These are phyloP conservation scores for Eurosta solidaginis DNA, from an alignment of 1,140 invertebrate genomes.

Conservation along the genomic window DNA sequence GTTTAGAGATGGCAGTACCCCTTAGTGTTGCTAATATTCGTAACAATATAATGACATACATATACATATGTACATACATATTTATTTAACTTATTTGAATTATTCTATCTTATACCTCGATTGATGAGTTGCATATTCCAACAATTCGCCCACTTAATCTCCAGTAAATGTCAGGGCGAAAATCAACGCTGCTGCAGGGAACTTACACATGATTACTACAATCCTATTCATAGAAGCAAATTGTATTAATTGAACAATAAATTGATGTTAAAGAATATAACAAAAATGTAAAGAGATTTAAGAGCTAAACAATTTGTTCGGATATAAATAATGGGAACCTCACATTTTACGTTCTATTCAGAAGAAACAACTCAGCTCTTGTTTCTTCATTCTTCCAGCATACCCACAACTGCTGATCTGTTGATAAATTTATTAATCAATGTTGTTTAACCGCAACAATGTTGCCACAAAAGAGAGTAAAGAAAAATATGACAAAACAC, in stretches of 20 bases:
- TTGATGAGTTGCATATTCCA: not conserved
- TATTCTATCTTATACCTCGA: not conserved
- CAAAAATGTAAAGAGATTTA: too few relatives aligned
- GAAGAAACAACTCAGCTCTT: too few relatives aligned
- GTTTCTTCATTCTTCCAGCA: not conserved
- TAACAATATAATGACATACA: too few relatives aligned
- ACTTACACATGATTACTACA: not conserved
- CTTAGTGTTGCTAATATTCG: too few relatives aligned
- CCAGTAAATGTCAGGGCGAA: not conserved
- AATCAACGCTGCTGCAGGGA: not conserved
- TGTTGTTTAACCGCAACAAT: not conserved
- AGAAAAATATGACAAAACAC: not conserved
- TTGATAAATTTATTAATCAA: slow-evolving; percentile 21
- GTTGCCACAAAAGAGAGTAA: not conserved
- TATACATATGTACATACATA: not conserved
- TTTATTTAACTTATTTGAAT: not conserved
- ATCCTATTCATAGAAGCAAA: too few relatives aligned
- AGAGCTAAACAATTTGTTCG: too few relatives aligned
- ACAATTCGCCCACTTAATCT: not conserved
- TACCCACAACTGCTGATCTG: not conserved
- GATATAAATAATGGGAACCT: too few relatives aligned
- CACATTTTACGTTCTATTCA: too few relatives aligned
- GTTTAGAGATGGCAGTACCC: too few relatives aligned
- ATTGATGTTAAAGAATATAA: too few relatives aligned
- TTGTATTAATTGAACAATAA: too few relatives aligned